phyloP scores from a whole-genome alignment of 2,888 invertebrate genomes.

The Rambutsinella grinnellia region DNA sequence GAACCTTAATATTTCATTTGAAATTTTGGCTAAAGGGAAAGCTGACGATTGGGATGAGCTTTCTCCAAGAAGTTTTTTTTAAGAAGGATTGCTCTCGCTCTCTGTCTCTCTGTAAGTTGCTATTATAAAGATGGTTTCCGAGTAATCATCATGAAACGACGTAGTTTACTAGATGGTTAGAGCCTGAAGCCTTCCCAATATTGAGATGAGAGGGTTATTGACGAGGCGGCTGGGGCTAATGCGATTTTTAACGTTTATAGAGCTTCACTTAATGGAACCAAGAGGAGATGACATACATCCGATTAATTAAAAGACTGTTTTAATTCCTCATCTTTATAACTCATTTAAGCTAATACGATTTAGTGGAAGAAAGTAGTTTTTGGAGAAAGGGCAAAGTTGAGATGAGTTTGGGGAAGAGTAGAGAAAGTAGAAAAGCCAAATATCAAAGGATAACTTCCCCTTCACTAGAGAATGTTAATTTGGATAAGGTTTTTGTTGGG shows the following conservation, averaged over 20 bases:
- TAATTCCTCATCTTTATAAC: too few relatives aligned
- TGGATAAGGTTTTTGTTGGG: too few relatives aligned
- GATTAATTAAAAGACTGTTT: too few relatives aligned
- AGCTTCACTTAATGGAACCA: not conserved
- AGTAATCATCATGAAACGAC: not conserved
- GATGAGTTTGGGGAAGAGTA: too few relatives aligned
- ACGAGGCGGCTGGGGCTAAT: not conserved
- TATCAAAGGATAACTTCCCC: too few relatives aligned
- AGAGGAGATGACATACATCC: not conserved
- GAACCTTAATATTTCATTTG: conserved; percentile 33
- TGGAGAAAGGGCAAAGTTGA: too few relatives aligned
- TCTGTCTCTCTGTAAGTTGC: too few relatives aligned
- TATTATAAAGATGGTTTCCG: not conserved
- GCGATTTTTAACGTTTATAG: not conserved
- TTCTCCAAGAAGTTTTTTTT: not conserved
- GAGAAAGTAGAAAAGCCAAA: too few relatives aligned
- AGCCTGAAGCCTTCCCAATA: not conserved
- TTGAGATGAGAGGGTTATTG: not conserved
- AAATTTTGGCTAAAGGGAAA: not conserved
- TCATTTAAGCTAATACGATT: too few relatives aligned
- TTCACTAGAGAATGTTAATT: too few relatives aligned
- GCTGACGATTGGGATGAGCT: not conserved
- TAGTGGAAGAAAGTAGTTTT: too few relatives aligned
- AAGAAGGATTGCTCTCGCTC: too few relatives aligned
- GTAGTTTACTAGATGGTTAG: not conserved